A percentile compares a stretch with the other conserved stretches of the same genome.
Evolutionary conservation across 2,113 vertebrate genomes (phyloP).

Genomic region (Paraplagusia blochii): DNA sequence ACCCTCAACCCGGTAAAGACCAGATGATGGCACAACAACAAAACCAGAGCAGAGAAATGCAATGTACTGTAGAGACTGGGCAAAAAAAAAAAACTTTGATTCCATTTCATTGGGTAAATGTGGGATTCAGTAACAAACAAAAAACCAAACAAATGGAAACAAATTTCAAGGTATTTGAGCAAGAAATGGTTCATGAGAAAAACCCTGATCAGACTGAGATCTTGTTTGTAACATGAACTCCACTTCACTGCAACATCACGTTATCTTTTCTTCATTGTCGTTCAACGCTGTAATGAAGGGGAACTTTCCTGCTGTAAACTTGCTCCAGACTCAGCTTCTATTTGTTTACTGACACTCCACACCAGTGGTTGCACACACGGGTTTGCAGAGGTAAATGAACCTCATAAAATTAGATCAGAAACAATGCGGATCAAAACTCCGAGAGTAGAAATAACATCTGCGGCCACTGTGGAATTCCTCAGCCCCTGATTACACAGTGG

Average conservation of each 20-base stretch:
- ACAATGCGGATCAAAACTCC: constrained; percentile 39
- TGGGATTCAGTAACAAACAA: no score
- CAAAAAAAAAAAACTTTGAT: no score
- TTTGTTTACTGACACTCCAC: constrained; percentile 26
- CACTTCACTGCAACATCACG: background rate
- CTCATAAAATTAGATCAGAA: constrained; percentile 34
- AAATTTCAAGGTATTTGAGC: no score
- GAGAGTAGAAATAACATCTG: constrained; percentile 55
- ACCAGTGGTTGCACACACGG: constrained; percentile 21
- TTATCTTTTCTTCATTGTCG: background rate
- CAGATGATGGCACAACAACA: no score
- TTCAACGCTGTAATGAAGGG: constrained; percentile 4
- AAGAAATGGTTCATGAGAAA: no score
- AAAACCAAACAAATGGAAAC: no score
- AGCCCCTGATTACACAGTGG: constrained; percentile 55
- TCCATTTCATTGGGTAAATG: no score
- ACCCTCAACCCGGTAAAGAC: no score
- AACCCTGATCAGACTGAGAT: no score
- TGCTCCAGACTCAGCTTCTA: constrained; percentile 7
- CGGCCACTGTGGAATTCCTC: constrained; percentile 38
- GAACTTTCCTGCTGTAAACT: constrained; percentile 13
- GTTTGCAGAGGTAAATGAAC: constrained; percentile 37
- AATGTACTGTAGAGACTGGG: no score
- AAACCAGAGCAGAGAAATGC: no score
- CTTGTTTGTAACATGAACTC: no score